A percentile compares a stretch with the other conserved stretches of the same genome.
These are phyloP conservation scores for Pinna nobilis DNA, from an alignment of 1,140 invertebrate species.

Conservation along the genomic window DNA sequence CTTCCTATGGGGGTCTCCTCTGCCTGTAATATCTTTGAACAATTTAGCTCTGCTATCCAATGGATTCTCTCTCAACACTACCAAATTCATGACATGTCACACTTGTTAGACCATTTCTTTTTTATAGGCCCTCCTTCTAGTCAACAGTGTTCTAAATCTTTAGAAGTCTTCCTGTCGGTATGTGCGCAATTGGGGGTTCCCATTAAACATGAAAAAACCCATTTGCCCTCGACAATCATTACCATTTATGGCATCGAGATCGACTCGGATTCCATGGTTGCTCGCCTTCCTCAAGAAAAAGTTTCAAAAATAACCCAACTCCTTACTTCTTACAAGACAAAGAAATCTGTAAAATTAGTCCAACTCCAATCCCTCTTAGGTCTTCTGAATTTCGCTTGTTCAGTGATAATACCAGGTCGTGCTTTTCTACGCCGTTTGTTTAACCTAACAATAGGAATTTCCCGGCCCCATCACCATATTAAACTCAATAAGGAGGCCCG, in stretches of 20 bases:
- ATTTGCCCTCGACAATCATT: neutral
- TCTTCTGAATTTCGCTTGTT: constrained; percentile 35
- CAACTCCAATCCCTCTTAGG: constrained; percentile 36
- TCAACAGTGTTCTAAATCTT: neutral
- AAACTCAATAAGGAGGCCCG: neutral
- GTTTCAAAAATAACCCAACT: neutral
- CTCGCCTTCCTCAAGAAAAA: constrained; percentile 29
- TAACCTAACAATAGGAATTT: constrained; percentile 16
- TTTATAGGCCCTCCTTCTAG: constrained; percentile 3
- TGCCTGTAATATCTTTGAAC: constrained; percentile 11
- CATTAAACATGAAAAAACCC: constrained; percentile 22
- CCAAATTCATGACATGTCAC: neutral
- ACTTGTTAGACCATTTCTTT: constrained; percentile 22
- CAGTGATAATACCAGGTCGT: constrained; percentile 24
- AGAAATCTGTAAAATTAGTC: neutral
- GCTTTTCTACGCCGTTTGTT: constrained; percentile 31
- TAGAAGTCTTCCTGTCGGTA: neutral
- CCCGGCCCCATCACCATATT: neutral
- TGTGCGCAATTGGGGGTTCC: constrained; percentile 5
- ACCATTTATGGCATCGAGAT: constrained; percentile 31
- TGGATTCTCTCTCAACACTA: constrained; percentile 2
- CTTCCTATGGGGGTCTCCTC: constrained; percentile 3
- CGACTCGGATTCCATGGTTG: constrained; percentile 22
- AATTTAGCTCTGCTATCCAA: neutral
- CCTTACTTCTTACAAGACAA: neutral